Evolutionary conservation across 1,140 invertebrate genomes (phyloP).

Genomic region (Asobara japonica): DNA sequence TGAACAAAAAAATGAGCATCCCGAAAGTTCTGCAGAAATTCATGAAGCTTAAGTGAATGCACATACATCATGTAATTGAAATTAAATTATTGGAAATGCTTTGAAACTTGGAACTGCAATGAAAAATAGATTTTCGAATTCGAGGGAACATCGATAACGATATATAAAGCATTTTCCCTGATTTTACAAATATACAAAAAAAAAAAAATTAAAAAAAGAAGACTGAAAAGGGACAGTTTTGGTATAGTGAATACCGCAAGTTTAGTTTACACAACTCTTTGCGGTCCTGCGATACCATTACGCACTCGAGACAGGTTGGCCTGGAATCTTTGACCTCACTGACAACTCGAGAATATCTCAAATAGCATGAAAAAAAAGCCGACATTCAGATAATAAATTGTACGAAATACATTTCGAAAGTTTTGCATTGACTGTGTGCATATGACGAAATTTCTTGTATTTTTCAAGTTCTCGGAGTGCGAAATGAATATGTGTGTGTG

Average conservation of each 20-base stretch:
- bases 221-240: slow-evolving; percentile 17
- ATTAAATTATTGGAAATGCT: too few relatives aligned
- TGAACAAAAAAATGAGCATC: too few relatives aligned
- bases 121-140: slow-evolving; percentile 35
- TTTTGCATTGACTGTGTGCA: not conserved
- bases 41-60: too few relatives aligned
- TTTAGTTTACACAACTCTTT: slow-evolving; percentile 60
- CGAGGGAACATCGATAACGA: too few relatives aligned
- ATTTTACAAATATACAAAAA: too few relatives aligned
- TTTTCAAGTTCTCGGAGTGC: too few relatives aligned
- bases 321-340: slow-evolving; percentile 60
- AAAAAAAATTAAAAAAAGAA: slow-evolving; percentile 33
- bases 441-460: not conserved
- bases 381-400: not conserved
- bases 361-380: not conserved
- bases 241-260: slow-evolving; percentile 38
- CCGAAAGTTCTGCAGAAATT: too few relatives aligned
- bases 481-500: too few relatives aligned
- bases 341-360: slow-evolving; percentile 35
- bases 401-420: not conserved
- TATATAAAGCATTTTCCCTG: too few relatives aligned
- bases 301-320: slow-evolving; percentile 62
- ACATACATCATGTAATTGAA: too few relatives aligned
- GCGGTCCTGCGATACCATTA: slow-evolving; percentile 52
- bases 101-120: slow-evolving; percentile 5